These are phyloP conservation scores for Aselliscus stoliczkanus DNA, from an alignment of 2,797 vertebrate genomes.

Conservation along the genomic window DNA sequence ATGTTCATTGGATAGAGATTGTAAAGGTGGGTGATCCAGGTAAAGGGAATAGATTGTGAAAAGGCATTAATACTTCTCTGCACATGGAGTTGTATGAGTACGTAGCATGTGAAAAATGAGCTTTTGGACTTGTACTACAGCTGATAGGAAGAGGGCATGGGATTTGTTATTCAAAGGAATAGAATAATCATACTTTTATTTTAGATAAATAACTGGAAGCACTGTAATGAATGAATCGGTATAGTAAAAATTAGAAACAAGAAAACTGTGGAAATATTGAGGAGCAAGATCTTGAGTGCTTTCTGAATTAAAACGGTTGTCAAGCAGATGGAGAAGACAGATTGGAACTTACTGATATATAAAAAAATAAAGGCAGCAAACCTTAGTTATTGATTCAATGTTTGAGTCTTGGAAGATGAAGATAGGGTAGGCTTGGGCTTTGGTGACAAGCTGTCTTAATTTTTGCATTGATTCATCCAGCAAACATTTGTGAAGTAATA, in stretches of 20 bases:
- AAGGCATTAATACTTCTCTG: not conserved
- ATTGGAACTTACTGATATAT: not conserved
- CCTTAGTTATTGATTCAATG: not conserved
- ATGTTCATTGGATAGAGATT: not conserved
- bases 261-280: not conserved
- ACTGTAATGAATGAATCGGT: not conserved
- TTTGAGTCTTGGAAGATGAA: not conserved
- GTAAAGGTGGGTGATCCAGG: not conserved
- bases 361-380: not conserved
- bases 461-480: not conserved
- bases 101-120: not conserved
- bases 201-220: not conserved
- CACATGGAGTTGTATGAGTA: not conserved
- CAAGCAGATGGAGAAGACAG: not conserved
- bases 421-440: not conserved
- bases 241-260: not conserved
- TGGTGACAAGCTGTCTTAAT: not conserved
- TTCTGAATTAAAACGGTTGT: not conserved
- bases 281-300: not conserved
- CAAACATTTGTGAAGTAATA: not conserved
- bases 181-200: not conserved
- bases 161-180: not conserved
- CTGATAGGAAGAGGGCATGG: not conserved
- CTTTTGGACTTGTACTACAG: not conserved
- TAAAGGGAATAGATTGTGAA: not conserved